Evolutionary conservation across 2,797 vertebrate genomes (phyloP).

Genomic region (Lithobates sylvaticus): DNA sequence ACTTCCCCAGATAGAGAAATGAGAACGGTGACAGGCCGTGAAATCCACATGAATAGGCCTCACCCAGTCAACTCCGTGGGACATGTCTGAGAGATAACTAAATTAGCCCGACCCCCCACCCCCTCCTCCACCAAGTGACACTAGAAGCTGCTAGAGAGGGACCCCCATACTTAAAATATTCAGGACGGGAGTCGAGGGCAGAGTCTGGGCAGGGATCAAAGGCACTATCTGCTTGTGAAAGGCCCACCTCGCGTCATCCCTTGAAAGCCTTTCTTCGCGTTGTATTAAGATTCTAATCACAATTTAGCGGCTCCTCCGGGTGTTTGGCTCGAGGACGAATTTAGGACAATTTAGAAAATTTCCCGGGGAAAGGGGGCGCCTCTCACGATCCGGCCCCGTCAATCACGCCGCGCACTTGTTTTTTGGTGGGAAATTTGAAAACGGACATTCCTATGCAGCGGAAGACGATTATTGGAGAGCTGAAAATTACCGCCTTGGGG

Average conservation of each 20-base stretch:
- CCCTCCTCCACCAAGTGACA: constrained; percentile 3
- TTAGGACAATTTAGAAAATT: too few relatives aligned
- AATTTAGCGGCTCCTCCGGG: background rate
- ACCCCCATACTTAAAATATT: constrained; percentile 54
- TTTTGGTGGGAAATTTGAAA: too few relatives aligned
- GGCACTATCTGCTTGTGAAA: constrained; percentile 39
- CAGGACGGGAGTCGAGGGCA: constrained; percentile 32
- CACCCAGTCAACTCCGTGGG: constrained; percentile 57
- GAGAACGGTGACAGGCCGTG: constrained; percentile 70
- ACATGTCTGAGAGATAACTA: constrained; percentile 64
- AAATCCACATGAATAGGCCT: constrained; percentile 73
- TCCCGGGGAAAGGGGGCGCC: too few relatives aligned
- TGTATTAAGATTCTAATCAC: constrained; percentile 34
- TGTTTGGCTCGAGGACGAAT: too few relatives aligned
- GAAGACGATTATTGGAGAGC: too few relatives aligned
- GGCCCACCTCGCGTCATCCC: constrained; percentile 30
- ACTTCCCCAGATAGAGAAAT: constrained; percentile 72
- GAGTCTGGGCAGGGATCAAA: constrained; percentile 54
- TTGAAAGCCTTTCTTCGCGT: constrained; percentile 36
- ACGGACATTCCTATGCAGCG: too few relatives aligned
- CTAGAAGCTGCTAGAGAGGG: constrained; percentile 33
- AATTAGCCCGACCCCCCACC: constrained; percentile 51
- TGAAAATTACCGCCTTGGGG: too few relatives aligned
- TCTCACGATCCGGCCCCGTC: too few relatives aligned
- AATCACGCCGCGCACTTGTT: too few relatives aligned